phyloP scores from a whole-genome alignment of 2,797 vertebrate genomes.

The Chaunax sp. region DNA sequence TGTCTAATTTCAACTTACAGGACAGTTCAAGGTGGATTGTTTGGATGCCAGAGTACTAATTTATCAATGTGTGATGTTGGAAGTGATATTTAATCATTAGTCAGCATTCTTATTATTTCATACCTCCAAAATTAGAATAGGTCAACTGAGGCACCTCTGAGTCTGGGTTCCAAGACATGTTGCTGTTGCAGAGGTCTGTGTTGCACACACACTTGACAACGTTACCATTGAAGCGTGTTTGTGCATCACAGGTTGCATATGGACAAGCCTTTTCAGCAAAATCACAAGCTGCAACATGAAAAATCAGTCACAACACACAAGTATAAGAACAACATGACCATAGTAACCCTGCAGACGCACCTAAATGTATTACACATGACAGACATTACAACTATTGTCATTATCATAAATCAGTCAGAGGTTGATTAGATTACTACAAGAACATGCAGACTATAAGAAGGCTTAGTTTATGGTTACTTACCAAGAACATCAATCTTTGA shows the following conservation, averaged over 20 bases:
- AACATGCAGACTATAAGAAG: neutral
- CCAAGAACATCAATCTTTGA: slow-evolving; percentile 65
- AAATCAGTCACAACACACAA: neutral
- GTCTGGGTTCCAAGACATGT: slow-evolving; percentile 58
- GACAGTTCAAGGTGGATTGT: neutral
- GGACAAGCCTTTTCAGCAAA: slow-evolving; percentile 57
- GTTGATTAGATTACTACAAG: neutral
- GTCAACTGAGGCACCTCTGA: slow-evolving; percentile 8
- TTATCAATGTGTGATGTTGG: neutral
- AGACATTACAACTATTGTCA: neutral
- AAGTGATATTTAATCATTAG: neutral
- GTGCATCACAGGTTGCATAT: slow-evolving; percentile 55
- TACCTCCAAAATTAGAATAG: slow-evolving; percentile 49
- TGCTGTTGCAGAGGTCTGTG: slow-evolving; percentile 78
- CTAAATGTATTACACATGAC: neutral
- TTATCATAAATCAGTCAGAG: neutral
- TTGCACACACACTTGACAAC: slow-evolving; percentile 67
- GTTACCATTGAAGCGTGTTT: neutral
- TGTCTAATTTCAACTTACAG: slow-evolving; percentile 8
- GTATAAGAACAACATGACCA: neutral
- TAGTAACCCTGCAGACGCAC: neutral
- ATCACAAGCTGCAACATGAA: slow-evolving; percentile 70
- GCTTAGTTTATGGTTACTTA: slow-evolving; percentile 44
- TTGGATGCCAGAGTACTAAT: neutral
- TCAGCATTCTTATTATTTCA: neutral